phyloP scores from a whole-genome alignment of 2,113 vertebrate species.

The Glaucomys volans region DNA sequence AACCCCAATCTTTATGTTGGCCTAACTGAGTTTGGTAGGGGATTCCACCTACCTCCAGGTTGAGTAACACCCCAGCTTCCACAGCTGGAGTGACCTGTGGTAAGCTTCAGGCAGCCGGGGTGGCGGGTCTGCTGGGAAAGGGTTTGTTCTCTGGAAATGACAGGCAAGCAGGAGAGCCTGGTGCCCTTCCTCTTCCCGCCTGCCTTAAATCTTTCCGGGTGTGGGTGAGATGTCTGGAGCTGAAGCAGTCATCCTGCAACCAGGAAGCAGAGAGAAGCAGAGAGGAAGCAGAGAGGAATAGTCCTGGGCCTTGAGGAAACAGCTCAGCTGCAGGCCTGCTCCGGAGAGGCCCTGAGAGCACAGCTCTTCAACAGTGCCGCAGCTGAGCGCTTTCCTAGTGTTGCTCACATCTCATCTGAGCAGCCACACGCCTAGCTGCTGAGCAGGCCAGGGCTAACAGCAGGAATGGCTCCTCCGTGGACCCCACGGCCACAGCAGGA shows the following conservation, averaged over 20 bases:
- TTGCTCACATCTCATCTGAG: background rate
- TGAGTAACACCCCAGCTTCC: too few species aligned
- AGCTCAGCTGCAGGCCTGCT: background rate
- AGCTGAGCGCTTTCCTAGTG: background rate
- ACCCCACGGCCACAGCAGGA: background rate
- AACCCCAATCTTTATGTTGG: too few species aligned
- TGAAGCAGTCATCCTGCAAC: background rate
- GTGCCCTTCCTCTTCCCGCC: background rate
- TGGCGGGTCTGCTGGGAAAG: background rate
- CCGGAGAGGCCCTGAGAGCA: rapidly evolving
- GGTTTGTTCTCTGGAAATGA: background rate
- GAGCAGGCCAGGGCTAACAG: background rate
- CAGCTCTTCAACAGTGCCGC: too few species aligned
- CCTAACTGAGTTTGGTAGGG: background rate
- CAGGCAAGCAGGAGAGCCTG: background rate
- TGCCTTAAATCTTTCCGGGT: background rate
- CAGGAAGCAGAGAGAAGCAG: background rate
- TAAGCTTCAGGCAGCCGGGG: background rate
- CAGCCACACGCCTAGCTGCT: background rate
- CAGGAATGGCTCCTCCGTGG: background rate
- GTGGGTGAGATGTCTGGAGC: background rate
- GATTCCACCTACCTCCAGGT: background rate
- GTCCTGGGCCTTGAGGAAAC: background rate
- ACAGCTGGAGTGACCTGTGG: background rate
- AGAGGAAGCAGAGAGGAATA: background rate